These are phyloP conservation scores for Aphyosemion australe DNA, from an alignment of 2,113 vertebrate genomes.

Conservation along the genomic window DNA sequence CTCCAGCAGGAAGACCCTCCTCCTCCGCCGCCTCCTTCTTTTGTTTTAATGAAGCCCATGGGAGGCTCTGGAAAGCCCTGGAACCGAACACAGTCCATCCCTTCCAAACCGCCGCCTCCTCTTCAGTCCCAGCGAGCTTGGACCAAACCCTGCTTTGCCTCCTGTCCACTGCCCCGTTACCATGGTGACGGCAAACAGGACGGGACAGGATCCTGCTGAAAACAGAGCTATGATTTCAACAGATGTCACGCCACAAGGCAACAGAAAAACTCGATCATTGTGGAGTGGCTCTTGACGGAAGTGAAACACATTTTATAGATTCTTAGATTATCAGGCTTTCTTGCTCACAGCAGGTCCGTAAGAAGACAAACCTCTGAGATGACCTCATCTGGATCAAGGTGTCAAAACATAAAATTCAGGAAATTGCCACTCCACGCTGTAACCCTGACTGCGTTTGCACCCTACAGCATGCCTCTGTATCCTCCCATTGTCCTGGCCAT, in stretches of 20 bases:
- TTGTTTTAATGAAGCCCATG: constrained; percentile 93
- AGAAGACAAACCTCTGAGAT: constrained; percentile 22
- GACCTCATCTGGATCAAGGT: constrained; percentile 47
- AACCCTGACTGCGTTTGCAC: constrained; percentile 78
- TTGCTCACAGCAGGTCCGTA: constrained; percentile 17
- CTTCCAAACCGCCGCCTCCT: constrained; percentile 89
- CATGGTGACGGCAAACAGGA: constrained; percentile 63
- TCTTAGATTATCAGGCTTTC: constrained; percentile 30
- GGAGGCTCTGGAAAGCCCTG: constrained; percentile 89
- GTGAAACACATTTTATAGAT: constrained; percentile 35
- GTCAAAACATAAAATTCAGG: constrained; percentile 55
- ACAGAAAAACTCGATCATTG: constrained; percentile 25
- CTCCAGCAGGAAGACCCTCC: constrained; percentile 88
- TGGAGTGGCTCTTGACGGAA: constrained; percentile 48
- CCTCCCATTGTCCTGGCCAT: constrained; percentile 97
- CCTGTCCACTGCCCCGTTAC: constrained; percentile 65
- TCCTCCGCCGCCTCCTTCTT: constrained; percentile 72
- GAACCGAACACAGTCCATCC: constrained; percentile 87
- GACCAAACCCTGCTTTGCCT: constrained; percentile 70
- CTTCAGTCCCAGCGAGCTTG: constrained; percentile 81
- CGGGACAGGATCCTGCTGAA: constrained; percentile 46
- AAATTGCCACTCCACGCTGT: constrained; percentile 38
- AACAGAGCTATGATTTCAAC: constrained; percentile 61
- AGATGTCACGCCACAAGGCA: constrained; percentile 60
- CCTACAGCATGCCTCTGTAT: constrained; percentile 90